Percentiles rank a stretch among this genome's conserved stretches.
Conservation (phyloP, 2,797 vertebrate genomes). For the Lemur catta region DNA sequence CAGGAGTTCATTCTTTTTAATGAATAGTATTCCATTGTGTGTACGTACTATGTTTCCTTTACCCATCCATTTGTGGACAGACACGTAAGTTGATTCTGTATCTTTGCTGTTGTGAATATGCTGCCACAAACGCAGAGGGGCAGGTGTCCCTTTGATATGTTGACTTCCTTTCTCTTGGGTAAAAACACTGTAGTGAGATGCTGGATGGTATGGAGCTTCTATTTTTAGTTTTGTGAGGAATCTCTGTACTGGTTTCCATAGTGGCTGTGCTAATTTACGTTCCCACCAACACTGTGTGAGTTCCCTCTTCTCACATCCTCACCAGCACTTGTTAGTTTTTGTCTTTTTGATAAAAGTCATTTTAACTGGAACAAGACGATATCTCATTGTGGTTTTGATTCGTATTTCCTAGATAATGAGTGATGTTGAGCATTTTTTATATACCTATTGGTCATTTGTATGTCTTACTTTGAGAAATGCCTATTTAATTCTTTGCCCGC, state of each 20-base stretch:
- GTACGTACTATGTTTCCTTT: background rate
- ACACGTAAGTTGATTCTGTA: background rate
- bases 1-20: background rate
- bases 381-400: background rate
- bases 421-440: background rate
- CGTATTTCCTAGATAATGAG: background rate
- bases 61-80: background rate
- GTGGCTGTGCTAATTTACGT: background rate
- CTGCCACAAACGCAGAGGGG: background rate
- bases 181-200: background rate
- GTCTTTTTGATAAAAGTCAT: background rate
- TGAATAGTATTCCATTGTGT: background rate
- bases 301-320: background rate
- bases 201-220: no score
- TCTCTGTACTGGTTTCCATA: no score
- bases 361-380: background rate
- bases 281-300: background rate
- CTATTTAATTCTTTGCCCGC: background rate
- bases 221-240: no score
- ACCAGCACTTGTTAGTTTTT: background rate
- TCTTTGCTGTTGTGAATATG: background rate
- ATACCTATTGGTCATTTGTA: background rate
- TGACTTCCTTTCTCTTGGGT: no score
- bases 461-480: background rate
- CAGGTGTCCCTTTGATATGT: background rate